Base-by-base conservation (phyloP, 1,140 invertebrate genomes). In the Lasioglossum baleicum region DNA sequence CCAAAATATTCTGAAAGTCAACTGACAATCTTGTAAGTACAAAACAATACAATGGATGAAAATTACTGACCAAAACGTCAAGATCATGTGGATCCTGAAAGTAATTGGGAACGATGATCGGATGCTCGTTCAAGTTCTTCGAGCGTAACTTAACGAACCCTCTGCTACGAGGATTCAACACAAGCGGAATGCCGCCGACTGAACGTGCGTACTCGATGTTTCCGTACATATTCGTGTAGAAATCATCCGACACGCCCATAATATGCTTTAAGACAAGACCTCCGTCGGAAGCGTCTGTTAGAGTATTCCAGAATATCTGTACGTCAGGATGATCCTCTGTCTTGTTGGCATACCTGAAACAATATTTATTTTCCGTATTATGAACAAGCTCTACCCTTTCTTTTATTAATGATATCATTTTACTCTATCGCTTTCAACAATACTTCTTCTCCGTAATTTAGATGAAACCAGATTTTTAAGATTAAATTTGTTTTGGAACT, bases 81-180 rank as follows among this genome's bases (percentile, higher is more conserved):
- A 97, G 90, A 87, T 97, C 97, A 11, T 94, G 90, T 0, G 95
- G 95, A 91, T 97, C 92, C 0, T 94, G 91, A 66, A 96, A 96
- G 89, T 98, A 98, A 87, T 97, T 97, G 1, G 97, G 96, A 90
- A 96, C 95, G 53, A 99, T 97, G 7, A 95, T 89, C 0, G 98
- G 98, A 85, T 96, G 94, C 0, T 95, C 93, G 22, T 93, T 90
- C 0, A 97, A 96, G 89, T 98, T 94, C 0, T 91, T 90, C n/a
- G 95, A 95, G 61, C 88, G 91, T 0, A 98, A 87, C 76, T 94
- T 93, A 2, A 98, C 91, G 64, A 93, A 94, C 10, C 97, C 97
- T 64, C 94, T 93, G 69, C 96, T 97, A 44, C 44, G 44, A 44
- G 44, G 44, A 73, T 96, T 92, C 71, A 97, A 87, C 26, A 97